Evolutionary conservation across 2,888 invertebrate species (phyloP).

Genomic region (Drosophila neonasuta): DNA sequence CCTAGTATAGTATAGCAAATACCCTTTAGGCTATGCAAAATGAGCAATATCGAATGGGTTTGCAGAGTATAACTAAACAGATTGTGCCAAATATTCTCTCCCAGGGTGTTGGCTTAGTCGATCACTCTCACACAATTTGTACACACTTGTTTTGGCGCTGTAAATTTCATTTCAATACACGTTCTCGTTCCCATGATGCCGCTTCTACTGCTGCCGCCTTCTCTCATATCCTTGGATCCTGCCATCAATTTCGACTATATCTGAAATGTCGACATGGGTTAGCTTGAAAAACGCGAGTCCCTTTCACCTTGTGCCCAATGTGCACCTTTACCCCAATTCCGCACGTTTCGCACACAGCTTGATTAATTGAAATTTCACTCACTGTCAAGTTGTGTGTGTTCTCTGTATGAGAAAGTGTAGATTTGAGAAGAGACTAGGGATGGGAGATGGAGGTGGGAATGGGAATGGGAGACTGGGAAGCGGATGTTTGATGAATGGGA

Average conservation of each 20-base stretch:
- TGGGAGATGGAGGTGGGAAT: background rate
- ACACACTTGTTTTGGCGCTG: conserved; percentile 12
- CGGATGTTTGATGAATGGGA: conserved; percentile 3
- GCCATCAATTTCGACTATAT: conserved; percentile 41
- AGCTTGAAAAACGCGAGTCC: conserved; percentile 28
- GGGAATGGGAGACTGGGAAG: background rate
- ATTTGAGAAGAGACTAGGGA: no score
- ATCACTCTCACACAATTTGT: no score
- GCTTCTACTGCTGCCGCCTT: conserved; percentile 13
- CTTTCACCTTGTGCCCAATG: conserved; percentile 39
- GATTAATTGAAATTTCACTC: conserved; percentile 75
- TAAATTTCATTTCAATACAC: conserved; percentile 46
- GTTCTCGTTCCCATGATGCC: conserved; percentile 11
- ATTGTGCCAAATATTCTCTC: background rate
- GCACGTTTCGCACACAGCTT: conserved; percentile 43
- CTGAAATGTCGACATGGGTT: conserved; percentile 50
- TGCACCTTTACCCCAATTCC: conserved; percentile 34
- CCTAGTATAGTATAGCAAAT: background rate
- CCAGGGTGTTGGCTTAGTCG: conserved; percentile 11
- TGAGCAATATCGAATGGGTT: background rate
- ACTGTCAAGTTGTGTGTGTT: conserved; percentile 54
- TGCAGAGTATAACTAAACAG: no score
- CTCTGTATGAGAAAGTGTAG: background rate
- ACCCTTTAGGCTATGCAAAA: conserved; percentile 15
- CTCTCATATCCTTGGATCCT: conserved; percentile 30